Evolutionary conservation across 1,140 invertebrate species (phyloP).

Genomic region (Homalodisca vitripennis): DNA sequence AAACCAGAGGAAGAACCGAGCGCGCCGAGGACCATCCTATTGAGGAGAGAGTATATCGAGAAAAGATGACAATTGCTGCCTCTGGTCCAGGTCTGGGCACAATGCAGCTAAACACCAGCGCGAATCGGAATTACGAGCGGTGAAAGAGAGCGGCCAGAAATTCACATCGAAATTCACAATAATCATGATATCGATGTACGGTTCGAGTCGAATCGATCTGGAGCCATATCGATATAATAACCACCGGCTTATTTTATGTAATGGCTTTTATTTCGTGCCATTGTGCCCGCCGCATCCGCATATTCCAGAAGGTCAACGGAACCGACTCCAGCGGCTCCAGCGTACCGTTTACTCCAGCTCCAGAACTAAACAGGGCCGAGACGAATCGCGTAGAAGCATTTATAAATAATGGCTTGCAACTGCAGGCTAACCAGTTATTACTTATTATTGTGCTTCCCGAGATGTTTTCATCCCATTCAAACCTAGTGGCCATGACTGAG

Average conservation of each 20-base stretch:
- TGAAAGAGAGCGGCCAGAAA: conserved; percentile 19
- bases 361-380: no score
- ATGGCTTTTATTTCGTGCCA: conserved; percentile 20
- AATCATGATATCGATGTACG: conserved; percentile 28
- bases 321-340: no score
- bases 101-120: conserved; percentile 21
- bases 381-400: no score
- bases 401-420: no score
- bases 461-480: no score
- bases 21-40: background rate
- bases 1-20: no score
- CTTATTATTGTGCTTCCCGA: no score
- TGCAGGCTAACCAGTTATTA: no score
- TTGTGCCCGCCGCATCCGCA: conserved; percentile 9
- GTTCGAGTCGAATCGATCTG: conserved; percentile 26
- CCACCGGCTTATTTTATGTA: conserved; percentile 24
- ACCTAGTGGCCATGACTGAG: no score
- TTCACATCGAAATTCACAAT: conserved; percentile 32
- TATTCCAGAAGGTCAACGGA: conserved; percentile 4
- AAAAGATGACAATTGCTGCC: conserved; percentile 13
- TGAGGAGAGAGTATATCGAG: background rate
- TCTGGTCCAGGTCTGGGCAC: background rate
- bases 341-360: no score
- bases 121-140: conserved; percentile 24
- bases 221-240: conserved; percentile 28